A percentile compares a stretch with the other conserved stretches of the same genome.
Evolutionary conservation across 2,888 invertebrate species (phyloP).

Genomic region (Morpho deidamia): DNA sequence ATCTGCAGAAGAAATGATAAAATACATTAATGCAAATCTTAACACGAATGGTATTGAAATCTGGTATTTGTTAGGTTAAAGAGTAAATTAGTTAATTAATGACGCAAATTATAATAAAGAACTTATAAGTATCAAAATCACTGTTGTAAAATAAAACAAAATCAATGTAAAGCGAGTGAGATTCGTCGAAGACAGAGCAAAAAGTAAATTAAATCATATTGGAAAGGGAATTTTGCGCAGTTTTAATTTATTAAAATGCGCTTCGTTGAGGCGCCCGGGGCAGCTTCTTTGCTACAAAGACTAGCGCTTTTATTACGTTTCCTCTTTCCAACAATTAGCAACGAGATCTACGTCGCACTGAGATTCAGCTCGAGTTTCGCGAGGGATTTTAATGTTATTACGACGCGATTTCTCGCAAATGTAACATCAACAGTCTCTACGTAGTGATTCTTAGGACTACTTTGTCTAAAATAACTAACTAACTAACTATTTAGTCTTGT

Average conservation of each 20-base stretch:
- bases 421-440: conserved; percentile 51
- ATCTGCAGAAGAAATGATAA: conserved; percentile 44
- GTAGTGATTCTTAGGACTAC: conserved; percentile 3
- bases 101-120: neutral
- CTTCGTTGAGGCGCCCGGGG: conserved; percentile 51
- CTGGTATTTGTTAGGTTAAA: no score
- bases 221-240: conserved; percentile 69
- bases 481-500: no score
- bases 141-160: conserved; percentile 46
- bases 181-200: conserved; percentile 39
- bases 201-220: conserved; percentile 66
- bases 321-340: conserved; percentile 71
- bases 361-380: conserved; percentile 57
- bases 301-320: conserved; percentile 71
- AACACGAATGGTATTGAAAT: no score
- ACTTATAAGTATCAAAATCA: conserved; percentile 32
- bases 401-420: conserved; percentile 54
- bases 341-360: conserved; percentile 51
- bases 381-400: conserved; percentile 62
- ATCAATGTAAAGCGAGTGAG: conserved; percentile 51
- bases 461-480: no score
- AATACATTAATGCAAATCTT: neutral
- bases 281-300: conserved; percentile 69
- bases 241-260: conserved; percentile 77
- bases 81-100: neutral